Conservation (phyloP, 2,113 vertebrate genomes). For the Colius striatus region DNA sequence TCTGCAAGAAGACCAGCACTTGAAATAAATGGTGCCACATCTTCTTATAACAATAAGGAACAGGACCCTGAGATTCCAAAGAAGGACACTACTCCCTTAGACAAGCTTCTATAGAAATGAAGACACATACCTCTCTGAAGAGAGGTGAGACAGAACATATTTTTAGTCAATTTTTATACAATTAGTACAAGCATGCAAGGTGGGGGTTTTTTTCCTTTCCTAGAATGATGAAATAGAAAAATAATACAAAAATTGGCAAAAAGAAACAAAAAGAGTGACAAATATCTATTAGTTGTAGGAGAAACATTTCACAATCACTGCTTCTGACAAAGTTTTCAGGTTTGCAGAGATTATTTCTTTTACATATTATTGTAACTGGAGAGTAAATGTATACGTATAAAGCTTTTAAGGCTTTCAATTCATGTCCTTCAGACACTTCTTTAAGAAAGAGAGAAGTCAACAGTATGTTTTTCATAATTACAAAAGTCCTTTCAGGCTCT, state of each 20-base stretch:
- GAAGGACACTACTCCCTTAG: neutral
- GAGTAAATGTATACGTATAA: neutral
- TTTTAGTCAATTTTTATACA: neutral
- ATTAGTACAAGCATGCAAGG: neutral
- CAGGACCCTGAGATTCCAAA: neutral
- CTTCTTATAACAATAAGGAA: neutral
- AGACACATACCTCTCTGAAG: neutral
- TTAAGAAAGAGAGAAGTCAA: neutral
- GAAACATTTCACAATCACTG: neutral
- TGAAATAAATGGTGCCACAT: neutral
- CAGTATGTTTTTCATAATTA: neutral
- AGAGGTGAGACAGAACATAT: neutral
- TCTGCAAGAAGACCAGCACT: neutral
- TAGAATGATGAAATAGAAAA: neutral
- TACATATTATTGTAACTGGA: neutral
- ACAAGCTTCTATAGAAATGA: neutral
- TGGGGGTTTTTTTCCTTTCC: neutral
- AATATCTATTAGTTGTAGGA: neutral
- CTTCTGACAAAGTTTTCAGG: neutral
- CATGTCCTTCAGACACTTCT: neutral
- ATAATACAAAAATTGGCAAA: neutral
- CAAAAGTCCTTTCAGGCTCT: neutral
- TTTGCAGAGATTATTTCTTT: neutral
- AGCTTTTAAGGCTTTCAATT: neutral
- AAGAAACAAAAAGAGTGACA: neutral